Evolutionary conservation across 2,888 invertebrate genomes (phyloP).

Genomic region (Rhagonycha fulva): DNA sequence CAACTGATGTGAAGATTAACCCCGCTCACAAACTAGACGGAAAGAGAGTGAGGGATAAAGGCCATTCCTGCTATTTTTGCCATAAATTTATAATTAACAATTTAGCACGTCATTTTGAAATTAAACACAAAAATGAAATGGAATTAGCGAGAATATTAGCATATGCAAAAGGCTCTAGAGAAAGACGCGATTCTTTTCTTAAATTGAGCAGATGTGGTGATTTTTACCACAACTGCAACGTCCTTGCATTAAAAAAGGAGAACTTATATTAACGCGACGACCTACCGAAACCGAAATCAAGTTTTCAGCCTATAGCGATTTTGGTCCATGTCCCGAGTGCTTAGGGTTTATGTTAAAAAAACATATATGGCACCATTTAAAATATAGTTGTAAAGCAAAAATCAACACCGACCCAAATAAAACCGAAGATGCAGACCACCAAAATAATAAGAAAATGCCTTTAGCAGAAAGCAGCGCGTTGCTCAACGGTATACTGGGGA

Average conservation of each 20-base stretch:
- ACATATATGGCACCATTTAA: conserved; percentile 6
- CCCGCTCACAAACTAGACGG: background rate
- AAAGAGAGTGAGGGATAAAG: background rate
- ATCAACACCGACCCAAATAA: background rate
- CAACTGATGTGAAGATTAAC: background rate
- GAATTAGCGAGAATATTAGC: conserved; percentile 7
- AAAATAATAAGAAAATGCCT: background rate
- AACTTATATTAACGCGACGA: background rate
- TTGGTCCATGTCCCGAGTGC: conserved; percentile 8
- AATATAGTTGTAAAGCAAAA: conserved; percentile 3
- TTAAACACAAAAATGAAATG: background rate
- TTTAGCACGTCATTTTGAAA: conserved; percentile 11
- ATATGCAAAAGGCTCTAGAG: background rate
- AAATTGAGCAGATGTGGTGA: background rate
- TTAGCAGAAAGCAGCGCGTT: background rate
- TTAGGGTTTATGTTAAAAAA: conserved; percentile 6
- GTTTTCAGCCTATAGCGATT: background rate
- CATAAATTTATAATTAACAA: background rate
- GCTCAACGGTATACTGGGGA: background rate
- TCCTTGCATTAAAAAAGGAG: background rate
- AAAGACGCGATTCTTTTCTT: background rate
- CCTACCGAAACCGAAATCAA: background rate
- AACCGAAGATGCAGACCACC: background rate
- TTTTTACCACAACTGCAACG: conserved; percentile 3
- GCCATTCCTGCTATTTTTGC: conserved; percentile 1